phyloP scores from a whole-genome alignment of 2,113 vertebrate species.

The Amphiprion ocellaris region DNA sequence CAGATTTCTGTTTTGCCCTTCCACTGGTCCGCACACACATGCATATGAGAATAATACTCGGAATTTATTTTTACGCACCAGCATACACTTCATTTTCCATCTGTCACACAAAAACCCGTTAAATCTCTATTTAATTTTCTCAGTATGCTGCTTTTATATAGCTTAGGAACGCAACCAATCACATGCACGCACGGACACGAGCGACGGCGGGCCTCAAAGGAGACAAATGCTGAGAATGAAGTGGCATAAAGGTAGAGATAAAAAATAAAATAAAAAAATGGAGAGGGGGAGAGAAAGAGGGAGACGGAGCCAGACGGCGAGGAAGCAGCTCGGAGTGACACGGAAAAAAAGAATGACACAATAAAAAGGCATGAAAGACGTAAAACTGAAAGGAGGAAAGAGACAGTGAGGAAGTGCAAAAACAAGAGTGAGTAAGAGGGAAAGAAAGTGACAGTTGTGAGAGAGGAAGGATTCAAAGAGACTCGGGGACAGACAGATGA shows the following conservation, averaged over 20 bases:
- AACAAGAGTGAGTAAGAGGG: slow-evolving; percentile 21
- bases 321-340: slow-evolving; percentile 33
- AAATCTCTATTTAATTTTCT: slow-evolving; percentile 79
- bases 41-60: slow-evolving; percentile 42
- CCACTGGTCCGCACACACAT: background rate
- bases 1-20: background rate
- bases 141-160: slow-evolving; percentile 64
- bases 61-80: slow-evolving; percentile 51
- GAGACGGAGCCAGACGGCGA: slow-evolving; percentile 30
- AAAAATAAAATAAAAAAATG: background rate
- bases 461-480: slow-evolving; percentile 31
- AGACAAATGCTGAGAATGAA: slow-evolving; percentile 63
- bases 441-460: slow-evolving; percentile 13
- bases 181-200: background rate
- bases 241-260: slow-evolving; percentile 58
- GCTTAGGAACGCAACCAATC: slow-evolving; percentile 58
- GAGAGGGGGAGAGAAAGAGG: background rate
- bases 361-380: slow-evolving; percentile 50
- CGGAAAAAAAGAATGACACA: slow-evolving; percentile 2
- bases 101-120: slow-evolving; percentile 64
- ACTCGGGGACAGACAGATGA: slow-evolving; percentile 42
- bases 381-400: slow-evolving; percentile 14
- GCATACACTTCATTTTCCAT: slow-evolving; percentile 65
- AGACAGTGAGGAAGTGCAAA: slow-evolving; percentile 1
- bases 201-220: slow-evolving; percentile 38